Base-by-base conservation (phyloP, 2,888 invertebrate genomes). In the Pollenia griseotomentosa region DNA sequence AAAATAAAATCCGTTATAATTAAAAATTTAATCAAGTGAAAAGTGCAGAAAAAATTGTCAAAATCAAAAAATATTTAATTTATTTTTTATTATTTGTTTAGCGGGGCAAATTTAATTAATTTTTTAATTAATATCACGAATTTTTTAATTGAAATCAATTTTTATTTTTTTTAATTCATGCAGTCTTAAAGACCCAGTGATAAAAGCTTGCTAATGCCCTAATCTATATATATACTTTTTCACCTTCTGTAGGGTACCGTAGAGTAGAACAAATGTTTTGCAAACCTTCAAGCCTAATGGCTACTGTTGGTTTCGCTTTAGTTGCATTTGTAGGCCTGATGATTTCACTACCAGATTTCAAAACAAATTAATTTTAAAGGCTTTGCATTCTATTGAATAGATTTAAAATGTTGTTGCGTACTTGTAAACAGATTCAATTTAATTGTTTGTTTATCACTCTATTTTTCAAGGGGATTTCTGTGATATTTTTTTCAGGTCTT, bases 381-480 rank as follows among this genome's bases (percentile, higher is more conserved):
- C 33, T 65, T 63, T 40, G 42, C 46, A 63, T 63, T 46, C 23
- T 48, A 9, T 57, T 11, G 65, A 57, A 10, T 14, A 53, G 59
- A 53, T 66, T 57, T 46, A 57, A 63, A 33, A 16, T 51, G 44
- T 44, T 63, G 77, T 87, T 84, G 44, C n/a, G n/a, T 14, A 6
- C 80, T 65, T 83, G 83, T 87, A 73, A 74, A 87, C 81, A 79
- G 42, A 46, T 51, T 68, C 66, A 51, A 84, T 84, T 87, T 84
- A 84, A 87, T 84, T 81, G 61, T 73, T 55, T 42, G 48, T 73
- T 84, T 87, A 81, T 84, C 87, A 84, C 84, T 87, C 48, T 77
- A 81, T 87, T 86, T 83, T 19, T 33, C 33, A 4, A 33, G 33
- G 33, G 33, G 6, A 33, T 33, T 33, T 6, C 6, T 33, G 6